A percentile compares a stretch with the other conserved stretches of the same genome.
Conservation (phyloP, 2,113 vertebrate species). For the Oxyura jamaicensis region DNA sequence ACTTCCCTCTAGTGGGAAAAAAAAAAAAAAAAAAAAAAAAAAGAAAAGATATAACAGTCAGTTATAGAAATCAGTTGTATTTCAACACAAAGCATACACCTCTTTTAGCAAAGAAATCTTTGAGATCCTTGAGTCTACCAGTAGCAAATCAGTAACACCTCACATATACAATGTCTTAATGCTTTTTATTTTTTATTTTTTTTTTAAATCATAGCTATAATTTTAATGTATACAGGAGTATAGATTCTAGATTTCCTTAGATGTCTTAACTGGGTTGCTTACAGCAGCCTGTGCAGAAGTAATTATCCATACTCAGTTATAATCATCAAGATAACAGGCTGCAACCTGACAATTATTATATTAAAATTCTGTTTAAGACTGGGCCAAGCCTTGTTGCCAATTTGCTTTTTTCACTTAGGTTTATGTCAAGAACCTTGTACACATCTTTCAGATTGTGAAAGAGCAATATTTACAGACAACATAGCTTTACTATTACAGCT, state of each 20-base stretch:
- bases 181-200: too few species aligned
- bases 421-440: neutral
- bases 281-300: neutral
- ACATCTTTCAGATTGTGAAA: neutral
- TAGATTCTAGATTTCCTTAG: neutral
- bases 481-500: neutral
- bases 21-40: neutral
- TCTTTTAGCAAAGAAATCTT: neutral
- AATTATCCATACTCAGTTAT: neutral
- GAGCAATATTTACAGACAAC: neutral
- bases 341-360: neutral
- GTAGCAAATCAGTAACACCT: neutral
- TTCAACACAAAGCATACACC: neutral
- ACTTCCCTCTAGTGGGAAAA: neutral
- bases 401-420: neutral
- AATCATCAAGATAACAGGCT: neutral
- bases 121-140: neutral
- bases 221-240: neutral
- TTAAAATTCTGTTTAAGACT: neutral
- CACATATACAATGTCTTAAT: neutral
- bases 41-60: neutral
- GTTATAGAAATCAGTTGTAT: neutral
- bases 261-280: neutral
- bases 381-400: neutral
- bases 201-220: accelerated